Evolutionary conservation across 2,113 vertebrate genomes (phyloP).

Genomic region (Fregata magnificens): DNA sequence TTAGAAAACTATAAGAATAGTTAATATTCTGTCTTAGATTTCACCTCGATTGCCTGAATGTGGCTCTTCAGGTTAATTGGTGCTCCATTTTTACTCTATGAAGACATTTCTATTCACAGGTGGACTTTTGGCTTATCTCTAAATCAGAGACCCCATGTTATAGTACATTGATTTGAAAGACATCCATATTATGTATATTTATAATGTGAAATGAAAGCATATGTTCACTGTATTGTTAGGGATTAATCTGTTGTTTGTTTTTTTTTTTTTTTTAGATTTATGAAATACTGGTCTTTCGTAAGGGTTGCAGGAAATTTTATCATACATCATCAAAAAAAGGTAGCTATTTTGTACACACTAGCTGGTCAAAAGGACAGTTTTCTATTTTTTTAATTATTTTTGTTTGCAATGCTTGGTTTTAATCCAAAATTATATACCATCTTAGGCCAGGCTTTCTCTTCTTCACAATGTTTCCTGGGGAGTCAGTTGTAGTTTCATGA

Average conservation of each 20-base stretch:
- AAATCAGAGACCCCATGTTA: background rate
- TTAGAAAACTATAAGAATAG: background rate
- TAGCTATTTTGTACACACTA: background rate
- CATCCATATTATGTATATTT: background rate
- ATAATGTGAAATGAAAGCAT: background rate
- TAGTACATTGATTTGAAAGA: background rate
- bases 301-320: background rate
- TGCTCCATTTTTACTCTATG: background rate
- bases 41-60: background rate
- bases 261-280: background rate
- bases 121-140: background rate
- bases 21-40: background rate
- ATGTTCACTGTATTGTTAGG: background rate
- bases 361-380: background rate
- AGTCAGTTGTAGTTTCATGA: background rate
- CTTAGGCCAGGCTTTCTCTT: background rate
- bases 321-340: background rate
- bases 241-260: background rate
- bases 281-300: background rate
- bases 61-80: background rate
- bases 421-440: background rate
- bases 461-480: background rate
- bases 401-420: background rate
- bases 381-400: background rate
- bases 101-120: background rate